Base-by-base conservation (phyloP, 1,140 invertebrate genomes). In the Aphaenogaster ashmeadi region DNA sequence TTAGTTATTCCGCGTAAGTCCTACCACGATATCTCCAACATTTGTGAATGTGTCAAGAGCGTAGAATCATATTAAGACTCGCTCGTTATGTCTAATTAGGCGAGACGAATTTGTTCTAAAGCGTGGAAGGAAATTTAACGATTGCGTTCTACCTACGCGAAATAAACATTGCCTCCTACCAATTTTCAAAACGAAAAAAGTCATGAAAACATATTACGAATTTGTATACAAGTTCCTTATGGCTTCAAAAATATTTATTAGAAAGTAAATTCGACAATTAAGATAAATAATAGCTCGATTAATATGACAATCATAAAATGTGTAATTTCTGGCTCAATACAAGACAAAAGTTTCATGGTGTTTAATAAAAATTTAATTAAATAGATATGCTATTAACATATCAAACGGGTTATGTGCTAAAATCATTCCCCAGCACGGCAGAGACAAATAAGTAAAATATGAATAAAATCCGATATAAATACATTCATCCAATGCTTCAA, bases 41-140 rank as follows among this genome's bases (percentile, higher is more conserved):
- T 79, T 58, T 44, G 41, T 11, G 58, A 21, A 50, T 62, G 38
- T 71, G 21, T 62, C n/a, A 33, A n/a, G 41, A 84, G 58, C 50
- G 72, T 75, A 41, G 47, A 64, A 64, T 47, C 72, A 56, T 80
- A 80, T 89, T 75, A 90, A 87, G 67, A 27, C 2, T 67, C 60
- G 60, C 52, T 58, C 44, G 72, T 78, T 71, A 78, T 47, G 64
- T 58, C n/a, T 58, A 86, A 88, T 88, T 88, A 86, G 36, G 4
- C 50, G 87, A 67, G 62, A 71, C 87, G 11, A 66, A 83, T 58
- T 71, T 52, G 64, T 21, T 41, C 52, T 52, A 44, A 21, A 33
- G 33, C 27, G 9, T 2, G 54, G 2, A 72, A 44, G 27, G 27
- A 41, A 83, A 21, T 71, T 83, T 52, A 27, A 52, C 67, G 44